Evolutionary conservation across 2,797 vertebrate genomes (phyloP).

Genomic region (Sus cebifrons): DNA sequence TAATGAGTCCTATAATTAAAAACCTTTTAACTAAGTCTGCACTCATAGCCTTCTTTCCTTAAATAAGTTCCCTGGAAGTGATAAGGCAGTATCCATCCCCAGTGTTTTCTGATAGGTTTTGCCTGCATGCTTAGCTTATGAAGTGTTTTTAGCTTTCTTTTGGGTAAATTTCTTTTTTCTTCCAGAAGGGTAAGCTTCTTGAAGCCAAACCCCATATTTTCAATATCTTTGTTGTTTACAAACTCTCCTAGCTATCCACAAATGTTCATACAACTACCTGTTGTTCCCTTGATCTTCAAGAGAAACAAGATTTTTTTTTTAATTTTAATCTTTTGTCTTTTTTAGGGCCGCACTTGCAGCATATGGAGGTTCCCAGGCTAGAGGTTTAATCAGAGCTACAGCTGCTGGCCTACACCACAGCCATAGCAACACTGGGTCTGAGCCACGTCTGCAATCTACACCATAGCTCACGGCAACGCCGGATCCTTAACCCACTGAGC

Average conservation of each 20-base stretch:
- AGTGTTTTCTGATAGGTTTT: constrained; percentile 17
- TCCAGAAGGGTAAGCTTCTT: constrained; percentile 16
- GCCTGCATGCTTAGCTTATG: not conserved
- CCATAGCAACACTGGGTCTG: too few species aligned
- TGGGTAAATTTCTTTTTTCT: not conserved
- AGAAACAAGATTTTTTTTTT: not conserved
- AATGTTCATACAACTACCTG: not conserved
- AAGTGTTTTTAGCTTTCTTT: constrained; percentile 23
- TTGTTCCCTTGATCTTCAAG: not conserved
- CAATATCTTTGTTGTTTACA: constrained; percentile 43
- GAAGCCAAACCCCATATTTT: not conserved
- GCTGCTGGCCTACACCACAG: too few species aligned
- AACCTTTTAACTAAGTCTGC: constrained; percentile 55
- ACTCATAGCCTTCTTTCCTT: constrained; percentile 59
- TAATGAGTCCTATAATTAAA: constrained; percentile 56
- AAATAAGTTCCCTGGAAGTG: constrained; percentile 54
- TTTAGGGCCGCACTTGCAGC: too few species aligned
- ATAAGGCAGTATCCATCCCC: not conserved
- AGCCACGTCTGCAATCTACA: too few species aligned
- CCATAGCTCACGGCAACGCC: too few species aligned
- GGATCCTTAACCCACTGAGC: too few species aligned
- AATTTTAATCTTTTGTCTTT: too few species aligned
- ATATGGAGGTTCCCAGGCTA: too few species aligned
- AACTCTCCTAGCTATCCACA: not conserved
- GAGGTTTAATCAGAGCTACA: too few species aligned